Evolutionary conservation across 2,113 vertebrate species (phyloP).

Genomic region (Oriolus oriolus): DNA sequence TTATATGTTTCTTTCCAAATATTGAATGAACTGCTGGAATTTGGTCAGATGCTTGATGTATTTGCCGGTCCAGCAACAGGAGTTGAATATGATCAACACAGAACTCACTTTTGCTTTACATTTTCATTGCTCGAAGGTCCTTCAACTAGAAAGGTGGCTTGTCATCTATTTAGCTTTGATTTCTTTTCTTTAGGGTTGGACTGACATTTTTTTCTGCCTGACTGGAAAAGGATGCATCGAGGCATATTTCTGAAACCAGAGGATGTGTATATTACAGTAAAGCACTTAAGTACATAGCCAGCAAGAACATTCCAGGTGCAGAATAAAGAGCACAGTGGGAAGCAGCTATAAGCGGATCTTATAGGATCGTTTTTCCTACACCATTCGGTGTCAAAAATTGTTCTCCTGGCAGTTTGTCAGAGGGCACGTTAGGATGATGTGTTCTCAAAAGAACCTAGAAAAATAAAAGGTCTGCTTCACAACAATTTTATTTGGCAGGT

Average conservation of each 20-base stretch:
- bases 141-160: neutral
- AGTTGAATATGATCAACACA: neutral
- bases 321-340: neutral
- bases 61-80: neutral
- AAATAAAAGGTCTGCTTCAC: neutral
- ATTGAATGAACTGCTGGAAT: neutral
- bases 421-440: neutral
- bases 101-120: neutral
- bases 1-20: slow-evolving; percentile 35
- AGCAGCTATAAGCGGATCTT: neutral
- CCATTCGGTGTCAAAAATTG: neutral
- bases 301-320: neutral
- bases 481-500: neutral
- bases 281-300: neutral
- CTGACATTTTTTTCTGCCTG: slow-evolving; percentile 2
- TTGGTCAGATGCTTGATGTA: neutral
- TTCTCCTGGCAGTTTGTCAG: neutral
- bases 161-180: neutral
- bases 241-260: neutral
- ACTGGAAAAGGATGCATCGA: neutral
- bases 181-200: neutral
- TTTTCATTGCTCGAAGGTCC: neutral
- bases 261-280: neutral
- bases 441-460: neutral
- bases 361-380: neutral